Evolutionary conservation across 2,888 invertebrate genomes (phyloP).

Genomic region (Scaptomyza tumidula): DNA sequence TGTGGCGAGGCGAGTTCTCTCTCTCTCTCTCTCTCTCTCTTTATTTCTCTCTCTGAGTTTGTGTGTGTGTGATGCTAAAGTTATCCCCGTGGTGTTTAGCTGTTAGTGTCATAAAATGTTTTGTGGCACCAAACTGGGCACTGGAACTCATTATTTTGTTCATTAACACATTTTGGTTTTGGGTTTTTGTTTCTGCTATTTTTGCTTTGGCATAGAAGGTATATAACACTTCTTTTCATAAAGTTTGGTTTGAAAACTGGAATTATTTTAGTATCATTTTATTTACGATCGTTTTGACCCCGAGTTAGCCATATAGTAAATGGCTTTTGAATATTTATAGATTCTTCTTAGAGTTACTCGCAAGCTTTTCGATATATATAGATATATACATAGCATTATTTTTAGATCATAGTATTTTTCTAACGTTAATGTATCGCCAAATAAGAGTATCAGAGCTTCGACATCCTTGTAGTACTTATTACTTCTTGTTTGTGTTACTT

Average conservation of each 20-base stretch:
- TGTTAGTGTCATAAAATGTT: conserved; percentile 79
- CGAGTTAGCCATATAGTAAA: no score
- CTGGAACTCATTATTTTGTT: conserved; percentile 78
- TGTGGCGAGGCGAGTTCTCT: conserved; percentile 49
- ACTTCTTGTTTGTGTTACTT: background rate
- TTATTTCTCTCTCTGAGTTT: background rate
- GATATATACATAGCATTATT: no score
- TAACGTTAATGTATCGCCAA: no score
- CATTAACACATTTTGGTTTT: conserved; percentile 71
- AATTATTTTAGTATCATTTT: background rate
- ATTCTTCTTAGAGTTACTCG: no score
- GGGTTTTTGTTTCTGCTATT: conserved; percentile 22
- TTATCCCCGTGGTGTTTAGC: conserved; percentile 72
- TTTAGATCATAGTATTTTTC: no score
- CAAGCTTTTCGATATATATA: no score
- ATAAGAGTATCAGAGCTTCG: conserved; percentile 10
- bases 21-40: conserved; percentile 7
- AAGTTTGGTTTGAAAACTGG: background rate
- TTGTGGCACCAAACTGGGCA: conserved; percentile 72
- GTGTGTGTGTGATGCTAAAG: conserved; percentile 36
- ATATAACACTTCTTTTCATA: conserved; percentile 1
- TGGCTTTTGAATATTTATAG: no score
- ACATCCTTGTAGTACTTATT: background rate
- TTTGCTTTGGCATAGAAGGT: conserved; percentile 11
- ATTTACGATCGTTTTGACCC: no score